These are phyloP conservation scores for Drosophila macrospina DNA, from an alignment of 2,888 invertebrate genomes.

Conservation along the genomic window DNA sequence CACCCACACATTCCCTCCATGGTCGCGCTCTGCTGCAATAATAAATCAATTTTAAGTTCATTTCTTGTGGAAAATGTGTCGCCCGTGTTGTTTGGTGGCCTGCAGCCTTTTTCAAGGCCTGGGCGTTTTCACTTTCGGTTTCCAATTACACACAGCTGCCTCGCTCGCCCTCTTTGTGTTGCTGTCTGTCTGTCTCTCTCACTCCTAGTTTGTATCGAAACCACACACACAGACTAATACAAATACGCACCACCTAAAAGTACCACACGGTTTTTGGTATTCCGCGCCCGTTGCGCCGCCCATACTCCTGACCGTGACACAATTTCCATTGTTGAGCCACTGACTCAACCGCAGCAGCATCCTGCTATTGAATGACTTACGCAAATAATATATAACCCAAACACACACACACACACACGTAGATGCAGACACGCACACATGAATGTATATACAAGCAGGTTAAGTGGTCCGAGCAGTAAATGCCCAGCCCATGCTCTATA, in stretches of 20 bases:
- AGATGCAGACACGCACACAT: too few species aligned
- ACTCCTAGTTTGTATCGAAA: constrained; percentile 14
- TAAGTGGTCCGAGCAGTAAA: not conserved
- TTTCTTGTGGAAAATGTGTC: constrained; percentile 60
- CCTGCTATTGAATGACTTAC: constrained; percentile 30
- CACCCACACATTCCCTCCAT: not conserved
- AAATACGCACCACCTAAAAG: constrained; percentile 46
- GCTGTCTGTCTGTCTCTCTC: constrained; percentile 5
- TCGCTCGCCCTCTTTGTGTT: not conserved
- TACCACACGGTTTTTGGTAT: constrained; percentile 47
- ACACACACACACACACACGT: constrained; percentile 1
- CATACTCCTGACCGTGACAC: constrained; percentile 80
- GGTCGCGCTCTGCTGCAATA: constrained; percentile 48
- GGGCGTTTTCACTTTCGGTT: constrained; percentile 81
- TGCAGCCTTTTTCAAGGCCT: constrained; percentile 68
- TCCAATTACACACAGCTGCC: constrained; percentile 66
- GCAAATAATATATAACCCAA: constrained; percentile 31
- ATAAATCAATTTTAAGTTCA: constrained; percentile 72
- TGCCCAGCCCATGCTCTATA: constrained; percentile 17
- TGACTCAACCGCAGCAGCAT: constrained; percentile 34
- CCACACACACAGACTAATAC: constrained; percentile 13
- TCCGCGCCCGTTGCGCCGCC: constrained; percentile 44
- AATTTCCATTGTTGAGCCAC: constrained; percentile 69
- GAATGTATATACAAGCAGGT: not conserved
- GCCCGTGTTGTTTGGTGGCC: constrained; percentile 27